A percentile compares a stretch with the other conserved stretches of the same genome.
phyloP scores from a whole-genome alignment of 2,888 invertebrate genomes.

The Sminthurinus aureus region DNA sequence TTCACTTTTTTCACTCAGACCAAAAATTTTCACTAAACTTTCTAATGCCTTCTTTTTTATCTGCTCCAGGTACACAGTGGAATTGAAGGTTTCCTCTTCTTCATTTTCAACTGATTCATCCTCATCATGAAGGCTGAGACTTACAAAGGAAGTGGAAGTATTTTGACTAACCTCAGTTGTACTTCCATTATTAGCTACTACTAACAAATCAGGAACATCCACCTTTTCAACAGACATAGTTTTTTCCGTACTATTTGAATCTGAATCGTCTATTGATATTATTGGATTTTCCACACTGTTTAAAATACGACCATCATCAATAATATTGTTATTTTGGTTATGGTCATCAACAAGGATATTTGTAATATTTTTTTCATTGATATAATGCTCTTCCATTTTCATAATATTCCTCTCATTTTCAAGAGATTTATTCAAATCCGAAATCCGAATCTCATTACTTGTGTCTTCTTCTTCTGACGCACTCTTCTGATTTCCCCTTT shows the following conservation, averaged over 20 bases:
- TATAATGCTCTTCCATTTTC: no score
- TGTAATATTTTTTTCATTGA: not conserved
- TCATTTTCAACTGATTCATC: not conserved
- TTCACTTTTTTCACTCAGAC: slow-evolving; percentile 44
- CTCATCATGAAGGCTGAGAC: not conserved
- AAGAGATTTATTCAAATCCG: no score
- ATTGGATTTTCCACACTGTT: not conserved
- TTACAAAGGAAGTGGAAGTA: not conserved
- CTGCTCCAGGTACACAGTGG: not conserved
- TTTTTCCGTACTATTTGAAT: not conserved
- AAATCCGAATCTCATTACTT: no score
- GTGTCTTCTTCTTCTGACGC: no score
- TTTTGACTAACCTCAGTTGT: not conserved
- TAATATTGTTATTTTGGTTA: no score
- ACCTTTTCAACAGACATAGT: no score
- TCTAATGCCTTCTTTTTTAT: slow-evolving; percentile 54
- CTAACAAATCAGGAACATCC: not conserved
- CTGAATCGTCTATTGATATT: not conserved
- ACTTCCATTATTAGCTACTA: not conserved
- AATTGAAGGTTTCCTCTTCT: not conserved
- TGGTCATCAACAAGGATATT: not conserved
- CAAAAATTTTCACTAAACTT: slow-evolving; percentile 59
- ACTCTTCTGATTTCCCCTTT: no score
- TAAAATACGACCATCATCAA: not conserved
- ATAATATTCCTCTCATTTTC: no score